Conservation (phyloP, 1,140 invertebrate genomes). For the Mercenaria mercenaria region DNA sequence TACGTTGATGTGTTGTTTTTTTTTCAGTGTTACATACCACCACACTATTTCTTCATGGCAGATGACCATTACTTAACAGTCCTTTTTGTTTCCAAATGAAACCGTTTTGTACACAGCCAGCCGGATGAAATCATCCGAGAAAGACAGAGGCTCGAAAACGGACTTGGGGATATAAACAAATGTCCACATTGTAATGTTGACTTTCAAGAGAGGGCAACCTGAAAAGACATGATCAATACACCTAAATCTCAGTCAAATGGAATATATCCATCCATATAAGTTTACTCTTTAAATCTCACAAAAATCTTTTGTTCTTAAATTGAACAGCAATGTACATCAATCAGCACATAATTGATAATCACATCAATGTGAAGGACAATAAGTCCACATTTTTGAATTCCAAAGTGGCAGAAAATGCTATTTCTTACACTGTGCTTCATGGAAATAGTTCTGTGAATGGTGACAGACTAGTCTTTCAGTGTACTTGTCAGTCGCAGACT, state of each 20-base stretch:
- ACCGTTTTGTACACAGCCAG: background rate
- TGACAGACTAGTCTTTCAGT: background rate
- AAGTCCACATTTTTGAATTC: background rate
- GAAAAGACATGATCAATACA: too few relatives aligned
- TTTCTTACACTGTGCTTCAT: background rate
- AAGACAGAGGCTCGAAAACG: background rate
- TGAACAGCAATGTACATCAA: too few relatives aligned
- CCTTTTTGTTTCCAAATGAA: background rate
- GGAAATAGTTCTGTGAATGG: background rate
- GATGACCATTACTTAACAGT: background rate
- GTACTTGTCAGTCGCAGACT: background rate
- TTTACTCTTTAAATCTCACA: too few relatives aligned
- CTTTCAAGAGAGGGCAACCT: background rate
- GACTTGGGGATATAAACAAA: background rate
- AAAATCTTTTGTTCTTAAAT: too few relatives aligned
- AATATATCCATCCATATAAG: too few relatives aligned
- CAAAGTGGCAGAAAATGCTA: background rate
- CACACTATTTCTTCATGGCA: background rate
- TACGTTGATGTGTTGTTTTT: too few relatives aligned
- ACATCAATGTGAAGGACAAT: background rate
- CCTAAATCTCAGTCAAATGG: too few relatives aligned
- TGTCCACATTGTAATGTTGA: background rate
- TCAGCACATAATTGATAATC: too few relatives aligned
- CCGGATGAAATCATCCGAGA: background rate
- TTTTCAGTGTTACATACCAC: too few relatives aligned